These are phyloP conservation scores for Gerosis bhagava DNA, from an alignment of 2,888 invertebrate genomes.

Conservation along the genomic window DNA sequence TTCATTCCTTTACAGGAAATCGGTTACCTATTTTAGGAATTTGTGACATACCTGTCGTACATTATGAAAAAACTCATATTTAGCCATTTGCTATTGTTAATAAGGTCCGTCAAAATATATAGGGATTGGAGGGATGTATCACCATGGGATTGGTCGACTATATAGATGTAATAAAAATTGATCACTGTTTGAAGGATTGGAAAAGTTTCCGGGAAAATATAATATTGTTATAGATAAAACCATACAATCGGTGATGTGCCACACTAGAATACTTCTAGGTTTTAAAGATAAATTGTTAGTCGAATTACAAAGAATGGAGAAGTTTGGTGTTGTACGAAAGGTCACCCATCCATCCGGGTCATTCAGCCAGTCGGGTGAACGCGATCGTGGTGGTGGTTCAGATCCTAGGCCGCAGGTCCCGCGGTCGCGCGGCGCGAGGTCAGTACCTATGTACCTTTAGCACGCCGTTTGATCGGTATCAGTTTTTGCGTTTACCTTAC, in stretches of 20 bases:
- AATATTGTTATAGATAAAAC: slow-evolving; percentile 29
- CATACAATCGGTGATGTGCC: slow-evolving; percentile 29
- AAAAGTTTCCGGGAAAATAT: slow-evolving; percentile 32
- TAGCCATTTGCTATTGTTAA: too few species aligned
- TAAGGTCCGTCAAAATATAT: too few species aligned
- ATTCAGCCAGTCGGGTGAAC: slow-evolving; percentile 37
- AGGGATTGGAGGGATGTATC: too few species aligned
- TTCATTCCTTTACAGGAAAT: too few species aligned
- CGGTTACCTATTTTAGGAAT: too few species aligned
- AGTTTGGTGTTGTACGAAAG: slow-evolving; percentile 27
- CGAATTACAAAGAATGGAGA: slow-evolving; percentile 27
- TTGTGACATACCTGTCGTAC: too few species aligned
- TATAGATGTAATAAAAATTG: slow-evolving; percentile 1
- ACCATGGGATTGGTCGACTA: background rate
- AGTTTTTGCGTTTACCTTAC: slow-evolving; percentile 26
- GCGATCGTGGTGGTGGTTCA: slow-evolving; percentile 34
- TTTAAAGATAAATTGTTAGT: slow-evolving; percentile 29
- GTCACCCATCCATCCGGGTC: slow-evolving; percentile 30
- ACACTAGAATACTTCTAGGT: slow-evolving; percentile 34
- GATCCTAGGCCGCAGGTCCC: slow-evolving; percentile 29
- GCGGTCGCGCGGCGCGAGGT: slow-evolving; percentile 20
- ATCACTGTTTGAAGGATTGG: slow-evolving; percentile 33
- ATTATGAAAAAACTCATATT: too few species aligned
- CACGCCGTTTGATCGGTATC: slow-evolving; percentile 26
- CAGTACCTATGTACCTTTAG: slow-evolving; percentile 13